Conservation (phyloP, 1,140 invertebrate genomes). For the Platyscapa corneri region DNA sequence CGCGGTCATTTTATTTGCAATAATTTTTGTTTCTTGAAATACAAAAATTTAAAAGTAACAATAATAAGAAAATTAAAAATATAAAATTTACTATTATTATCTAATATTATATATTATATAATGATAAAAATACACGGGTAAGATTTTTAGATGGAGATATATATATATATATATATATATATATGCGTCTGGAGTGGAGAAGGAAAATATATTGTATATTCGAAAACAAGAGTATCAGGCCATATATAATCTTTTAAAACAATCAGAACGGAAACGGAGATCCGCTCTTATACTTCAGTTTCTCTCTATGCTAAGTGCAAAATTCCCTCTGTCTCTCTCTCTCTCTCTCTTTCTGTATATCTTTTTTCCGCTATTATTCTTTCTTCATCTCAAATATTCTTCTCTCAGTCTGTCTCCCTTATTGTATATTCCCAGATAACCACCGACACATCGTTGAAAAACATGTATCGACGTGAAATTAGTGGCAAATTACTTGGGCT, state of each 20-base stretch:
- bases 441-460: constrained; percentile 32
- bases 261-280: constrained; percentile 54
- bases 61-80: too few species aligned
- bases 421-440: not conserved
- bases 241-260: constrained; percentile 30
- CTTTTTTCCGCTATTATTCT: not conserved
- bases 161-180: constrained; percentile 10
- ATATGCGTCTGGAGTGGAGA: not conserved
- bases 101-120: too few species aligned
- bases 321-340: constrained; percentile 36
- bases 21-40: too few species aligned
- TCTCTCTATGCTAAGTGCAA: constrained; percentile 47
- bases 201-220: constrained; percentile 19
- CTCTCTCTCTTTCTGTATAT: constrained; percentile 27
- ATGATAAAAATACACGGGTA: too few species aligned
- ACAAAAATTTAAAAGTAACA: too few species aligned
- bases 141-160: too few species aligned
- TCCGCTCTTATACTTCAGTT: constrained; percentile 51
- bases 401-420: not conserved
- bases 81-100: too few species aligned
- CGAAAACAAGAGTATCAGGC: constrained; percentile 31
- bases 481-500: constrained; percentile 61
- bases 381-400: not conserved
- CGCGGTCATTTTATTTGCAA: too few species aligned
- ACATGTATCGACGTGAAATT: constrained; percentile 50